Evolutionary conservation across 2,888 invertebrate genomes (phyloP), one percentile per base, ranked within the genome.

Genomic region (Drosophila prolongata): DNA sequence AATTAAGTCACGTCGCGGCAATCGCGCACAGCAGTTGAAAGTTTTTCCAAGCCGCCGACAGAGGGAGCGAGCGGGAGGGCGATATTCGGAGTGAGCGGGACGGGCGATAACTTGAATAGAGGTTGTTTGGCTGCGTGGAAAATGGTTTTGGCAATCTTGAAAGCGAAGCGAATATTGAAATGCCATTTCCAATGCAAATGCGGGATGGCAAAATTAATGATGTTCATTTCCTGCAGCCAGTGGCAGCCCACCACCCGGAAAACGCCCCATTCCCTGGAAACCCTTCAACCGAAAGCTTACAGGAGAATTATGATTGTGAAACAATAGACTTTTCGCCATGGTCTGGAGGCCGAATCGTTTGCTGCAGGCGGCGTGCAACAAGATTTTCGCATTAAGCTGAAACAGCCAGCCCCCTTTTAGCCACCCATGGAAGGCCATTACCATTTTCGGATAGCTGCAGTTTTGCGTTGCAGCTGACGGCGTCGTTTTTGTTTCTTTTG

Each of bases 1-100:
- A 90, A 90, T 91, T 85, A 90, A 90, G 91, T 90, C 90, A 91
- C 90, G 90, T 90, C 89, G 86, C 80, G 79, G 79, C 91, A 91
- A 90, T 91, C 90, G 90, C 84, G 79, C 75, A 80, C 87, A 90
- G 88, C 90, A 87, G 90, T 72, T 75, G 75, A 57, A 64, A 69
- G 64, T 69, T 70, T 71, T 72, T 75, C 46, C 59, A 5, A 47
- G 58, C 55, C 35, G n/a, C 42, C 42, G 19, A 30, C 24, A 24
- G 35, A 37, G 14, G n/a, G 30, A 24, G 14, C 3, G 35, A 66
- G n/a, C 16, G 44, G 30, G 66, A 52, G 13, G 46, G 11, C 13
- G 27, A 14, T 16, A 47, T 1, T 34, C 47, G 47, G 9, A 30
- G 61, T 1, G 38, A 56, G 49, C 42, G 37, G 34, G 14, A 43